Evolutionary conservation across 1,140 invertebrate genomes (phyloP), one percentile per base, ranked within the genome.

Genomic region (Chelonus insularis): DNA sequence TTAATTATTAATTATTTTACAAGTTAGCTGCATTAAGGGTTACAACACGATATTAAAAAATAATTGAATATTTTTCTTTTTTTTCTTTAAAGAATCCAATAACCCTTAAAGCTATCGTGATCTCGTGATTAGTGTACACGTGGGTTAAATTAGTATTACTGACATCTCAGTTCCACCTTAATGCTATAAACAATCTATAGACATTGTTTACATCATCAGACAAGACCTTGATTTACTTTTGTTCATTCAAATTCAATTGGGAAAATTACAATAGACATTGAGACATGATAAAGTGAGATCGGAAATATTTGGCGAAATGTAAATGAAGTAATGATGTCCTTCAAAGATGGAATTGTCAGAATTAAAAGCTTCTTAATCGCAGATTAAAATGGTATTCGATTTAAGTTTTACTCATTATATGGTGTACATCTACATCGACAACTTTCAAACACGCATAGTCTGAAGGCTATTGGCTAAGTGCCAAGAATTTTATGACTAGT

Each of bases 401-500:
- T 41, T 11, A n/a, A 41, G 3, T 41, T 41, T 41, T 29, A 29
- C 25, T 3, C 3, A 7, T 29, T 4, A 7, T 29, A 7, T 29
- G 25, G 3, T 29, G 25, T 29, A 29, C 7, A 29, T 29, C 7
- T 29, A 29, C 25, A 29, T 29, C 25, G 25, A 29, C 25, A 29
- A 29, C 18, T 55, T 55, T 16, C 1, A 25, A 52, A 55, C 47
- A 54, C 39, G 48, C 37, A 47, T 47, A 39, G 50, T 52, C 7
- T 52, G 58, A 63, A 64, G 65, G 62, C 60, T 62, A 64, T 64
- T 56, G 56, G 59, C 54, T 51, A 36, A 62, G 41, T 67, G 62
- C 59, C 57, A 60, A 39, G 57, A 64, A 67, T 67, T 67, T 62
- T 67, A 62, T 64, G 56, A 34, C 60, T 41, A 43, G 36, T 45